phyloP scores from a whole-genome alignment of 2,888 invertebrate species.

The Cecidostiba fungosa region DNA sequence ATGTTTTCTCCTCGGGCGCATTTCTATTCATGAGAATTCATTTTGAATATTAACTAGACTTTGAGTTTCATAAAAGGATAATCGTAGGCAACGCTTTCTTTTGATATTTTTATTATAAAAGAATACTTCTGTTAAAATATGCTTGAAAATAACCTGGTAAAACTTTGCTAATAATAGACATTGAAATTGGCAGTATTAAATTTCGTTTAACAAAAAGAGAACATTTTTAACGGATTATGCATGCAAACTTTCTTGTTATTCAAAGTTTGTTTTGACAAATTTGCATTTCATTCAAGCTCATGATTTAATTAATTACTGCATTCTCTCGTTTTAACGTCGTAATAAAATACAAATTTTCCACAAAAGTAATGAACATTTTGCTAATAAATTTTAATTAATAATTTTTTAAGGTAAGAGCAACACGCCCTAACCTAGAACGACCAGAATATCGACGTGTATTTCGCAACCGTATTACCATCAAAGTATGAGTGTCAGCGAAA shows the following conservation, averaged over 20 bases:
- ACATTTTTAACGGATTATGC: background rate
- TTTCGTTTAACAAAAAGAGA: background rate
- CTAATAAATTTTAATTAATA: background rate
- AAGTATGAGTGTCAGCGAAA: background rate
- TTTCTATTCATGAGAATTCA: conserved; percentile 51
- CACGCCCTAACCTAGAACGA: background rate
- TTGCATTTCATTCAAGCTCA: conserved; percentile 5
- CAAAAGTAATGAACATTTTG: too few relatives aligned
- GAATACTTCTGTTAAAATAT: background rate
- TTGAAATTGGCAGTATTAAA: too few relatives aligned
- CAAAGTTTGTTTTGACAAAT: background rate
- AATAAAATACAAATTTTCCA: too few relatives aligned
- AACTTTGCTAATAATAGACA: background rate
- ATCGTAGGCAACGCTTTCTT: conserved; percentile 15
- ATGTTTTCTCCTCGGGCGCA: conserved; percentile 33
- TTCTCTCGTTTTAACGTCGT: too few relatives aligned
- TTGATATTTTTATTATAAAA: conserved; percentile 18
- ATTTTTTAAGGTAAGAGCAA: background rate
- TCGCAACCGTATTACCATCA: background rate
- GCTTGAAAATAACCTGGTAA: background rate
- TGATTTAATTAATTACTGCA: too few relatives aligned
- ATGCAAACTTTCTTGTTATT: conserved; percentile 20
- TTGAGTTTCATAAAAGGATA: conserved; percentile 39
- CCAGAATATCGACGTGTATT: background rate
- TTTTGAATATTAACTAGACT: conserved; percentile 54